Evolutionary conservation across 2,888 invertebrate genomes (phyloP), one percentile per base, ranked within the genome.

Genomic region (Ashinkailepas kermadecensis): DNA sequence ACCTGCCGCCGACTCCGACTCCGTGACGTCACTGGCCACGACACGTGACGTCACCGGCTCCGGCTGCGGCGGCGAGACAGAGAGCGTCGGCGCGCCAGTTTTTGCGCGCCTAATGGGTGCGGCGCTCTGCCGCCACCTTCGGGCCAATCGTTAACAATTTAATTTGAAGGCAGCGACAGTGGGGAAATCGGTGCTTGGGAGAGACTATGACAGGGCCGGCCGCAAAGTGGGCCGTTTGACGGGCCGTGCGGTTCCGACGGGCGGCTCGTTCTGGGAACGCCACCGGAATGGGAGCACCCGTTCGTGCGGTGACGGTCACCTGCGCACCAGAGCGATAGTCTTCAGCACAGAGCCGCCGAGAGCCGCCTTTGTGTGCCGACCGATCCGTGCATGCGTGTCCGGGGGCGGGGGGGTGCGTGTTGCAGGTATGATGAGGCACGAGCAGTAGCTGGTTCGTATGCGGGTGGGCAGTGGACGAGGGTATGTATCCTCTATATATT

Each of bases 121-220:
- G 18, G 54, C 56, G 74, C 54, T 15, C 54, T 54, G 54, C 65
- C 56, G 74, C 74, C 74, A 74, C 74, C 74, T 74, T 23, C 74
- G 54, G 15, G 21, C 74, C 74, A 74, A 74, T 74, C 74, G 74
- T 74, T 74, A 74, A 74, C 74, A 74, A 74, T 74, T 74, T 74
- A 74, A 74, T 74, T 74, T 74, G 74, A 74, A 56, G 74, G 74
- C 74, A 54, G 74, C 54, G 74, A 54, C 74, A 56, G 74, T 4
- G 54, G 54, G 74, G 62, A 62, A 62, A 62, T 62, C 65, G 65
- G 65, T 23, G 7, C 62, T 11, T 13, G 15, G 56, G 54, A 9
- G 21, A 56, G 56, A 56, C 74, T 54, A 74, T 56, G 74, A 56
- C 74, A 39, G 54, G 21, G 74, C 8, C 74, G 54, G 54, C 74